Conservation (phyloP, 2,888 invertebrate genomes). For the Orchestes rusci region DNA sequence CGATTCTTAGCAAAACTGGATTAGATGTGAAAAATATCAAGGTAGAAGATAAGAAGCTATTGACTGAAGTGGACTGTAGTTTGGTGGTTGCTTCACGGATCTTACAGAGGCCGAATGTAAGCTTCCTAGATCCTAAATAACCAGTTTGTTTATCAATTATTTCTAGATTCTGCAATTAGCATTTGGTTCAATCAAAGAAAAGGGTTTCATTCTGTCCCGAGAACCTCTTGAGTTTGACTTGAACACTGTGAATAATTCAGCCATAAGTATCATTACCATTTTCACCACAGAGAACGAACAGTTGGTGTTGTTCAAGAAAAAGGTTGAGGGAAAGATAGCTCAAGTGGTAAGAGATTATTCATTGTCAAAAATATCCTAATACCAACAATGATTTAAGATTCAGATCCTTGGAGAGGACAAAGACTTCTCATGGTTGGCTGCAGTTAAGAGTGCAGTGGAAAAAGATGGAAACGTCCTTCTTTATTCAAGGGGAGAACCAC, state of each 20-base stretch:
- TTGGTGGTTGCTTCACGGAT: conserved; percentile 40
- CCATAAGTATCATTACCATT: conserved; percentile 13
- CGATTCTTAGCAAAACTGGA: conserved; percentile 41
- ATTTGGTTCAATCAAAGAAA: conserved; percentile 42
- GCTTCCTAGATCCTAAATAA: not conserved
- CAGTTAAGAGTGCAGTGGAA: conserved; percentile 37
- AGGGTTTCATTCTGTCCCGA: conserved; percentile 55
- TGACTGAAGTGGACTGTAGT: conserved; percentile 33
- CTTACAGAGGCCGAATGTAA: conserved; percentile 41
- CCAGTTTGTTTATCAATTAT: not conserved
- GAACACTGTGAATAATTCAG: not conserved
- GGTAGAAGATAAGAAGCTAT: conserved; percentile 55
- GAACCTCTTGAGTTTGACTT: conserved; percentile 51
- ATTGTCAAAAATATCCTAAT: too few relatives aligned
- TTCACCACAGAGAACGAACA: conserved; percentile 21
- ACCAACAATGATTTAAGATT: too few relatives aligned
- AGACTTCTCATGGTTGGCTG: conserved; percentile 46
- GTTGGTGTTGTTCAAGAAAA: conserved; percentile 22
- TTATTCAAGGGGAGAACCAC: conserved; percentile 53
- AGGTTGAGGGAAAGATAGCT: conserved; percentile 39
- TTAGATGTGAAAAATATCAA: conserved; percentile 44
- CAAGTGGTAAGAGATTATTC: conserved; percentile 39
- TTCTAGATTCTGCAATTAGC: conserved; percentile 25
- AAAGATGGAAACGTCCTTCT: conserved; percentile 54
- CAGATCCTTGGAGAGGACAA: too few relatives aligned